A percentile compares a stretch with the other conserved stretches of the same genome.
Conservation (phyloP, 2,797 vertebrate species). For the Muraenolepis orangiensis region DNA sequence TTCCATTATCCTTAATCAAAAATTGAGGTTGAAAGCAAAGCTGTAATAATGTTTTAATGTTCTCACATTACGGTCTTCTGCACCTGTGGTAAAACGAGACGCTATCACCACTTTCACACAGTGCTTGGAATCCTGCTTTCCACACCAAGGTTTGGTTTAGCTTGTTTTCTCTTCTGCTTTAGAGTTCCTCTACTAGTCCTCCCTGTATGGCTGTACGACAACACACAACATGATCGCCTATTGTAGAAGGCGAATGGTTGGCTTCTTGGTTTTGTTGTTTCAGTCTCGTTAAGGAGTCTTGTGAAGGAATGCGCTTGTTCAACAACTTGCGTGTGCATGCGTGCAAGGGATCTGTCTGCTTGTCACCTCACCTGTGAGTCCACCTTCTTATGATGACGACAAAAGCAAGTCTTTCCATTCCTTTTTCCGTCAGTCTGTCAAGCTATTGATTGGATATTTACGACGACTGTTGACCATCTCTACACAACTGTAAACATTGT, state of each 20-base stretch:
- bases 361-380: slow-evolving; percentile 4
- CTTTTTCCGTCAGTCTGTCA: background rate
- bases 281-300: background rate
- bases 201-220: slow-evolving; percentile 43
- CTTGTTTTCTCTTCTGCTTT: slow-evolving; percentile 59
- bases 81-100: background rate
- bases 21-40: background rate
- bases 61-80: background rate
- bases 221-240: slow-evolving; percentile 15
- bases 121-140: slow-evolving; percentile 14
- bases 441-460: background rate
- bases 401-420: slow-evolving; percentile 3
- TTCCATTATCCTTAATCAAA: background rate
- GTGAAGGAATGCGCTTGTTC: slow-evolving; percentile 45
- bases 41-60: background rate
- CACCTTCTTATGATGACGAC: slow-evolving; percentile 1
- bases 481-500: background rate
- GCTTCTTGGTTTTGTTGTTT: slow-evolving; percentile 34
- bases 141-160: slow-evolving; percentile 37
- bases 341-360: slow-evolving; percentile 21
- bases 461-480: background rate
- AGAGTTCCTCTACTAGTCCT: slow-evolving; percentile 54
- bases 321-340: slow-evolving; percentile 22
- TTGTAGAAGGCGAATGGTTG: slow-evolving; percentile 31
- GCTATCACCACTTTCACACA: slow-evolving; percentile 8